Conservation (phyloP, 2,888 invertebrate species). For the Timema podura region DNA sequence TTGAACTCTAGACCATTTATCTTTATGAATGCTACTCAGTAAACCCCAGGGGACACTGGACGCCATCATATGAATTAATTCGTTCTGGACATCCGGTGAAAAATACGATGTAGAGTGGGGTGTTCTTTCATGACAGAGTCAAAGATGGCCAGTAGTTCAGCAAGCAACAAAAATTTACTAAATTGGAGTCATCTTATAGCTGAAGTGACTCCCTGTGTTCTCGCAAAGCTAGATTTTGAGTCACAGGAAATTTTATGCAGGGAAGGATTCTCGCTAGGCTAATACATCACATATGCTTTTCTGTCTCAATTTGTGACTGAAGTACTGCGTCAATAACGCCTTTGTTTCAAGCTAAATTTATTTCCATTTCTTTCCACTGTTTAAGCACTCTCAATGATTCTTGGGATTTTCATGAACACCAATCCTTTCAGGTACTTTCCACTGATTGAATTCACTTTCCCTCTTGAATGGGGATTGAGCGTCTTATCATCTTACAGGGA, state of each 20-base stretch:
- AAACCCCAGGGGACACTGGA: slow-evolving; percentile 15
- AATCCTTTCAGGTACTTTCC: neutral
- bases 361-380: slow-evolving; percentile 17
- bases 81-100: slow-evolving; percentile 23
- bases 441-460: neutral
- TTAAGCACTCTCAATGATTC: neutral
- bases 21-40: slow-evolving; percentile 31
- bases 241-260: slow-evolving; percentile 2
- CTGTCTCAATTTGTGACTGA: neutral
- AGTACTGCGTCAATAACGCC: slow-evolving; percentile 5
- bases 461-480: neutral
- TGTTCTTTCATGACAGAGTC: slow-evolving; percentile 22
- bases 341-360: neutral
- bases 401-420: neutral
- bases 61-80: slow-evolving; percentile 21
- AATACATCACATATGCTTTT: slow-evolving; percentile 13
- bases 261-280: neutral
- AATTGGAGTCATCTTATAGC: slow-evolving; percentile 1
- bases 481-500: neutral
- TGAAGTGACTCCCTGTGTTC: neutral
- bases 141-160: slow-evolving; percentile 21
- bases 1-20: slow-evolving; percentile 33
- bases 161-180: slow-evolving; percentile 15
- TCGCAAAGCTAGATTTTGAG: slow-evolving; percentile 10
- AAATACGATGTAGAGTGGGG: slow-evolving; percentile 23